Evolutionary conservation across 2,113 vertebrate genomes (phyloP), one percentile per base, ranked within the genome.

Genomic region (Galbula dea): DNA sequence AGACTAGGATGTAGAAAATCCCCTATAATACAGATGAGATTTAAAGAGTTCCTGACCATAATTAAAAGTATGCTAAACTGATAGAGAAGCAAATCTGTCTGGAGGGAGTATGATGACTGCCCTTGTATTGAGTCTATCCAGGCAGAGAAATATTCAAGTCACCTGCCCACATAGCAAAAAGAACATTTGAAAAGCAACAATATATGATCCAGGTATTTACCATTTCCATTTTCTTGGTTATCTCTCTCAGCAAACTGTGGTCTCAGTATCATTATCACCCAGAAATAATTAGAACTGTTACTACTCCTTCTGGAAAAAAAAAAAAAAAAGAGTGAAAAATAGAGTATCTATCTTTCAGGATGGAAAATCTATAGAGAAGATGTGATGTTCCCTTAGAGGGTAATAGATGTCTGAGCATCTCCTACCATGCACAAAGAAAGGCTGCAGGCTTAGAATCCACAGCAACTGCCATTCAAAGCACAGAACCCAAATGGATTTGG

Each of bases 61-160:
- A 92, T 88, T 94, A 93, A 77, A 93, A 76, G 59, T 90, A 68
- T 41, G 66, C 37, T 81, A 89, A 90, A 96, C 34, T 82, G 71
- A 88, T 76, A 58, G 0, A 54, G 73, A 79, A 72, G 90, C 66
- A 94, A 88, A 95, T 88, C 69, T 93, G 52, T 82, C 94, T 93
- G 74, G 83, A 89, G 90, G 62, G 86, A 96, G 63, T 43, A 65
- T 45, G 68, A 92, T 61, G 77, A 94, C 73, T 1, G 21, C 29
- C 65, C 80, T 86, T 81, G 73, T 34, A 86, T 81, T 8, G 63
- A 79, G 45, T 66, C 81, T 92, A 29, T 66, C 58, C 67, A 73
- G 84, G 78, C 51, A 87, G 49, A 46, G 46, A 73, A 83, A 41
- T 27, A 24, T 65, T 79, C 39, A 93, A 83, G 74, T 83, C 71